Evolutionary conservation across 1,140 invertebrate species (phyloP).

Genomic region (Brachionus rotundiformis): DNA sequence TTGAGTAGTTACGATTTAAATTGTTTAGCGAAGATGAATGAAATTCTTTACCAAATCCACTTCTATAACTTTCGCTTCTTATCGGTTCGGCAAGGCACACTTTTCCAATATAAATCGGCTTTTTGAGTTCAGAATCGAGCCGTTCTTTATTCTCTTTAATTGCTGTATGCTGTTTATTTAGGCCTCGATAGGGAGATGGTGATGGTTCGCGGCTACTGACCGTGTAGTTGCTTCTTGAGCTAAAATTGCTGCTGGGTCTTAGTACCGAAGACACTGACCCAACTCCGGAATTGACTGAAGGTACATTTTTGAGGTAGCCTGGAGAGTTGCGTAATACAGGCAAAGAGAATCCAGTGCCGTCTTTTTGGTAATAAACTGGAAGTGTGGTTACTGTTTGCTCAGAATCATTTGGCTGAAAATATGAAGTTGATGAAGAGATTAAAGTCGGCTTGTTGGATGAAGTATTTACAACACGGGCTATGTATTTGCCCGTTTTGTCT

Average conservation of each 20-base stretch:
- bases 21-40: background rate
- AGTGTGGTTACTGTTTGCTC: background rate
- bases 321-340: constrained; percentile 1
- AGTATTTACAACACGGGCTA: constrained; percentile 15
- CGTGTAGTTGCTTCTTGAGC: background rate
- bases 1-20: background rate
- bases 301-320: background rate
- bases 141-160: background rate
- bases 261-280: background rate
- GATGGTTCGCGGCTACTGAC: background rate
- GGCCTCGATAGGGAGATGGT: background rate
- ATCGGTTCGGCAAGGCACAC: background rate
- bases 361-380: constrained; percentile 32
- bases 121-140: background rate
- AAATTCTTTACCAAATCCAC: background rate
- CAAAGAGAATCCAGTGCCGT: background rate
- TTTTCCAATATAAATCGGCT: background rate
- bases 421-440: constrained; percentile 29
- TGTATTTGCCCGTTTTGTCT: constrained; percentile 21
- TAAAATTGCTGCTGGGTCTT: background rate
- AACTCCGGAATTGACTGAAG: background rate
- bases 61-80: background rate
- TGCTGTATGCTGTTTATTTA: constrained; percentile 4
- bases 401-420: constrained; percentile 20
- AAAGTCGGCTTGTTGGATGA: background rate